These are phyloP conservation scores for Brachypterus glaber DNA, from an alignment of 2,888 invertebrate species.

Conservation along the genomic window DNA sequence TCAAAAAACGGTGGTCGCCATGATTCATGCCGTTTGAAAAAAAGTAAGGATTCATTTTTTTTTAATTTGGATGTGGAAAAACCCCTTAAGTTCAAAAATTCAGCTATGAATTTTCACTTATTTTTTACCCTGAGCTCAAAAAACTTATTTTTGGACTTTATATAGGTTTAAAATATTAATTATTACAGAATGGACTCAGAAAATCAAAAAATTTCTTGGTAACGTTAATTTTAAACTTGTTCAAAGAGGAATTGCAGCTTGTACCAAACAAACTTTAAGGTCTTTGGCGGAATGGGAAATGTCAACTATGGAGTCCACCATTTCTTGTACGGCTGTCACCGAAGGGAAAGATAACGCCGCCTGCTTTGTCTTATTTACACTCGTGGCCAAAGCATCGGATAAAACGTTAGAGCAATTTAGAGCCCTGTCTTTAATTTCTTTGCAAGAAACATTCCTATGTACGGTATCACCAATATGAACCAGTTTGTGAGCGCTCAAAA, in stretches of 20 bases:
- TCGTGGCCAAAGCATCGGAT: conserved; percentile 70
- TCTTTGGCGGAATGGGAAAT: conserved; percentile 77
- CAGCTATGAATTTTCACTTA: too few species aligned
- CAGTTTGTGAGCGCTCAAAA: conserved; percentile 85
- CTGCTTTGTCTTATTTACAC: conserved; percentile 80
- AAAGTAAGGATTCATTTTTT: too few species aligned
- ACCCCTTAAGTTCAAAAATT: too few species aligned
- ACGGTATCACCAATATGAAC: conserved; percentile 93
- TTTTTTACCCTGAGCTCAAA: too few species aligned
- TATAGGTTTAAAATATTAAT: too few species aligned
- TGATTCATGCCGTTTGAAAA: too few species aligned
- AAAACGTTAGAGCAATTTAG: conserved; percentile 69
- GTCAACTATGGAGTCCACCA: conserved; percentile 84
- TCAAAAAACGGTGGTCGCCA: too few species aligned
- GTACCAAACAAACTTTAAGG: conserved; percentile 63
- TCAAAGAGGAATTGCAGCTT: conserved; percentile 51
- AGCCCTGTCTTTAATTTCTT: conserved; percentile 62
- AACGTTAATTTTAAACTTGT: conserved; percentile 2
- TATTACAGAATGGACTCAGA: too few species aligned
- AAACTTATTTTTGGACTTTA: too few species aligned
- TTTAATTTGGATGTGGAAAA: too few species aligned
- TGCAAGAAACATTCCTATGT: conserved; percentile 70
- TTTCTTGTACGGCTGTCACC: conserved; percentile 81
- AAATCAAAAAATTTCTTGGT: too few species aligned
- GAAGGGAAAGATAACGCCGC: conserved; percentile 89